These are phyloP conservation scores for Ptyas mucosa DNA, from an alignment of 2,113 vertebrate species.

Conservation along the genomic window DNA sequence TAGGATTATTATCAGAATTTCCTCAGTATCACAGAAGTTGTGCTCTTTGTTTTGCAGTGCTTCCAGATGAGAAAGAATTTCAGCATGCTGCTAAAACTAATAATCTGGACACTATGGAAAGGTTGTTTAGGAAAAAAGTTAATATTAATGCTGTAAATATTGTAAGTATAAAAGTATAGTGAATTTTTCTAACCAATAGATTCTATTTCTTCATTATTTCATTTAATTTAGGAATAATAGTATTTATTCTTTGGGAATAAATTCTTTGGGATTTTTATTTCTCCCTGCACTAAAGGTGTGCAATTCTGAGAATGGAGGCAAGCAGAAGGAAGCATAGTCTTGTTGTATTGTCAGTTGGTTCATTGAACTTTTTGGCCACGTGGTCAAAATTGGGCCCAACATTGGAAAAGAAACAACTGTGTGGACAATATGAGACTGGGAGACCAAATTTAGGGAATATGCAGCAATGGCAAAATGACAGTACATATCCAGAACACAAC, in stretches of 20 bases:
- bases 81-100: slow-evolving; percentile 83
- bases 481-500: background rate
- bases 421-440: background rate
- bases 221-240: background rate
- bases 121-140: slow-evolving; percentile 68
- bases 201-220: background rate
- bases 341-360: background rate
- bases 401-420: background rate
- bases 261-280: background rate
- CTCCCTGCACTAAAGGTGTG: background rate
- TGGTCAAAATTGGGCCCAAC: background rate
- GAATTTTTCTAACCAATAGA: background rate
- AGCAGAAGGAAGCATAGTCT: background rate
- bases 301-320: background rate
- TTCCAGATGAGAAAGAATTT: slow-evolving; percentile 80
- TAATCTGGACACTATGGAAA: slow-evolving; percentile 78
- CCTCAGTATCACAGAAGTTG: background rate
- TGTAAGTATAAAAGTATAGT: slow-evolving; percentile 67
- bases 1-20: background rate
- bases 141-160: slow-evolving; percentile 80
- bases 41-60: slow-evolving; percentile 67
- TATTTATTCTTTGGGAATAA: background rate
- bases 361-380: background rate
- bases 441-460: background rate
- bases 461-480: background rate